Evolutionary conservation across 2,888 invertebrate species (phyloP).

Genomic region (Polydrusus tereticollis): DNA sequence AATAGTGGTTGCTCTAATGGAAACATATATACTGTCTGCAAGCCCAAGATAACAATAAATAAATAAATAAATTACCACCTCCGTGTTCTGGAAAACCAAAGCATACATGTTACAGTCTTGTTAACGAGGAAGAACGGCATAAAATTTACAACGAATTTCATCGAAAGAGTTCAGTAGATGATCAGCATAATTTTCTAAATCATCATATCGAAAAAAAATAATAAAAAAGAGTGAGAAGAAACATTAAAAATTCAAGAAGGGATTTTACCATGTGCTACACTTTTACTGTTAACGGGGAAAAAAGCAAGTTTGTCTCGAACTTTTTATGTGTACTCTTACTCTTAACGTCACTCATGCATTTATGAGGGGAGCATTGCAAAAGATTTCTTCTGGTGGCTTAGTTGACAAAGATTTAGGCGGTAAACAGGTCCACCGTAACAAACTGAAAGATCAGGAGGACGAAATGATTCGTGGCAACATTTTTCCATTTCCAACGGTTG

Average conservation of each 20-base stretch:
- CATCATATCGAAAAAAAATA: neutral
- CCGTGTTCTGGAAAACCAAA: conserved; percentile 7
- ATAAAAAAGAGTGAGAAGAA: conserved; percentile 4
- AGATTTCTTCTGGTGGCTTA: neutral
- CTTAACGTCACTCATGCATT: too few species aligned
- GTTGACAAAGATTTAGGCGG: conserved; percentile 23
- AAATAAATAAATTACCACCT: too few species aligned
- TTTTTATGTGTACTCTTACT: conserved; percentile 9
- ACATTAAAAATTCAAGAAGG: conserved; percentile 5
- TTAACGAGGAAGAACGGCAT: neutral
- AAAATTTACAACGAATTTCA: too few species aligned
- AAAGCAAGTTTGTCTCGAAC: neutral
- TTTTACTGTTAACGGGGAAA: neutral
- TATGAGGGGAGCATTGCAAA: neutral
- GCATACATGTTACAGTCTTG: too few species aligned
- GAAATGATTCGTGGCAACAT: neutral
- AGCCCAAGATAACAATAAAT: too few species aligned
- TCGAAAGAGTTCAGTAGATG: conserved; percentile 9
- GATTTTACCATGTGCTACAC: too few species aligned
- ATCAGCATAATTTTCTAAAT: neutral
- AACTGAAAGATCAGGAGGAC: neutral
- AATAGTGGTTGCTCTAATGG: too few species aligned
- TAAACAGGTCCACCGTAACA: conserved; percentile 15
- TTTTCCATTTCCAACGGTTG: neutral
- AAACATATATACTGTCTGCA: too few species aligned